phyloP scores from a whole-genome alignment of 2,888 invertebrate species.

The Xylophagus ater region DNA sequence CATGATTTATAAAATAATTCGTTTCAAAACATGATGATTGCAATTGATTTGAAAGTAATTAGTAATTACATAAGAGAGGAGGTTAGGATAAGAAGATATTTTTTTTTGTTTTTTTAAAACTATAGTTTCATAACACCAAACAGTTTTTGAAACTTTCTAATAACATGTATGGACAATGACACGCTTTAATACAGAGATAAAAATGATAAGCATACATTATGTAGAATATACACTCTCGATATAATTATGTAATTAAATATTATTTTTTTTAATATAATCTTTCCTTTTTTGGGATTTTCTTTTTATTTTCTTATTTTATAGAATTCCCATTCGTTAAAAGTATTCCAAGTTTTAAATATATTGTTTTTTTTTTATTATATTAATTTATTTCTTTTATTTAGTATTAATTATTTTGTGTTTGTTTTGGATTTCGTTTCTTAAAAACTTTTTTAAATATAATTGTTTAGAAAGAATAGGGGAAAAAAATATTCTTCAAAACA shows the following conservation, averaged over 20 bases:
- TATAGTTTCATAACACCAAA: conserved; percentile 15
- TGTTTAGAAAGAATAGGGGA: too few relatives aligned
- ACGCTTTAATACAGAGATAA: conserved; percentile 12
- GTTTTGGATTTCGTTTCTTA: neutral
- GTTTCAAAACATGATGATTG: too few relatives aligned
- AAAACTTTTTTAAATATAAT: too few relatives aligned
- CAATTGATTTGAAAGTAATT: too few relatives aligned
- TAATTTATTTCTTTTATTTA: neutral
- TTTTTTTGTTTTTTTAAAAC: conserved; percentile 5
- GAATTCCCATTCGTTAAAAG: conserved; percentile 2
- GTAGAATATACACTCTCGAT: too few relatives aligned
- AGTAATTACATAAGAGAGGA: too few relatives aligned
- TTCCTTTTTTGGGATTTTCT: neutral
- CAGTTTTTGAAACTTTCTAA: conserved; percentile 13
- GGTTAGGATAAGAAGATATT: conserved; percentile 7
- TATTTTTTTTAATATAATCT: neutral
- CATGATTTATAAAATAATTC: too few relatives aligned
- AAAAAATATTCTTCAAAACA: neutral
- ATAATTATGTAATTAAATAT: conserved; percentile 7
- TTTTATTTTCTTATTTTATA: neutral
- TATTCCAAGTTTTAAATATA: neutral
- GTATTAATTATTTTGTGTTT: neutral
- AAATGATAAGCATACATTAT: conserved; percentile 11
- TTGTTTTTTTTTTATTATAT: neutral
- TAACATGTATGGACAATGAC: conserved; percentile 20